Evolutionary conservation across 2,113 vertebrate genomes (phyloP).

Genomic region (Arvicanthis niloticus): DNA sequence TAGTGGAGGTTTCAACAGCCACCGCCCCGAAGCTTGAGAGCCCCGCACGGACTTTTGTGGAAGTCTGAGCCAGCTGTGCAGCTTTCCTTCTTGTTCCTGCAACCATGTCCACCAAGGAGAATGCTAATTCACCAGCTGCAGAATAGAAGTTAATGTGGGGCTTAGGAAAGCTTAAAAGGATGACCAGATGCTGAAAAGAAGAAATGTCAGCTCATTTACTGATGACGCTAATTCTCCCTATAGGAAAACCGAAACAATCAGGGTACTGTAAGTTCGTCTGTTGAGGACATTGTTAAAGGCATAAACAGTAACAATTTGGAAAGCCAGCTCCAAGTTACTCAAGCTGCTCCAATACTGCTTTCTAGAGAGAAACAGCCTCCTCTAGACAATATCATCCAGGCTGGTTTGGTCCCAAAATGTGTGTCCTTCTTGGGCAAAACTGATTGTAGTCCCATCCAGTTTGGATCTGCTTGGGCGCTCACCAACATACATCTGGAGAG

Average conservation of each 20-base stretch:
- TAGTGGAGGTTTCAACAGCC: neutral
- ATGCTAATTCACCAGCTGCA: neutral
- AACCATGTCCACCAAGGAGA: neutral
- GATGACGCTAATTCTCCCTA: neutral
- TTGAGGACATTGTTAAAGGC: too few relatives aligned
- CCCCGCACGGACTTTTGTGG: neutral
- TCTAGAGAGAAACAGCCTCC: slow-evolving; percentile 96
- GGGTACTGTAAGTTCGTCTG: too few relatives aligned
- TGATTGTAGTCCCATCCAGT: slow-evolving; percentile 94
- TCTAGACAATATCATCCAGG: slow-evolving; percentile 92
- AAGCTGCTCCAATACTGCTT: slow-evolving; percentile 90
- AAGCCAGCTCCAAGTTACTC: too few relatives aligned
- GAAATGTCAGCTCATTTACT: neutral
- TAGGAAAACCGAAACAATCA: neutral
- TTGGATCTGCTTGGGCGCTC: slow-evolving; percentile 95
- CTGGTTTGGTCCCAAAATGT: slow-evolving; percentile 92
- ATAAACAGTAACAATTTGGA: too few relatives aligned
- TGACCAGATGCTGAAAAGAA: neutral
- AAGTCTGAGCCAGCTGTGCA: neutral
- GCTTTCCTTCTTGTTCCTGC: neutral
- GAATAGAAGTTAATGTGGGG: neutral
- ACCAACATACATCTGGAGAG: slow-evolving; percentile 96
- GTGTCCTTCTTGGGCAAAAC: slow-evolving; percentile 89
- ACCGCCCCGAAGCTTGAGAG: neutral
- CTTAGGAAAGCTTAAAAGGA: neutral